Percentiles rank a stretch among this genome's conserved stretches.
Conservation (phyloP, 2,888 invertebrate genomes). For the Trachelus troglodyta region DNA sequence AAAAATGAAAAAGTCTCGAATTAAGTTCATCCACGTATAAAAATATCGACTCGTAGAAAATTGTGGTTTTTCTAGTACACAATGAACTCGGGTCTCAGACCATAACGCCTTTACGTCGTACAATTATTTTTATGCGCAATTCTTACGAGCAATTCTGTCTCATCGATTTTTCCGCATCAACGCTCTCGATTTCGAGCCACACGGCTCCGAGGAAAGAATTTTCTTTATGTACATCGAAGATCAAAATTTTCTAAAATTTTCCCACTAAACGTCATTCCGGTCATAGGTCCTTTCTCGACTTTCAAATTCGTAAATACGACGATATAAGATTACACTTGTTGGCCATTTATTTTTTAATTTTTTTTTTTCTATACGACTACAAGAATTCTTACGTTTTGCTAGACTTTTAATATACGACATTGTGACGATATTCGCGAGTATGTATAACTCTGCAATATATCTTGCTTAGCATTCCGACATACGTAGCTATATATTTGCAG, state of each 20-base stretch:
- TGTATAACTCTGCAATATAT: neutral
- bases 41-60: neutral
- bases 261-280: neutral
- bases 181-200: neutral
- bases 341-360: neutral
- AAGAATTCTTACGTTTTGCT: neutral
- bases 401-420: neutral
- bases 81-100: neutral
- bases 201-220: neutral
- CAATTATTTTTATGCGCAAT: neutral
- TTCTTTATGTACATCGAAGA: neutral
- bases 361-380: neutral
- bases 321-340: neutral
- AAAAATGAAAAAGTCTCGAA: neutral
- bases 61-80: neutral
- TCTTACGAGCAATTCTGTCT: neutral
- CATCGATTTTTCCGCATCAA: neutral
- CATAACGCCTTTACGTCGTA: neutral
- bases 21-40: neutral
- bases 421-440: neutral
- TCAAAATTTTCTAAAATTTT: neutral
- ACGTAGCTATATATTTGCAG: neutral
- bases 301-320: neutral
- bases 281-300: neutral
- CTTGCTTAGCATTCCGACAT: neutral